Evolutionary conservation across 2,797 vertebrate genomes (phyloP).

Genomic region (Hydrophis major): DNA sequence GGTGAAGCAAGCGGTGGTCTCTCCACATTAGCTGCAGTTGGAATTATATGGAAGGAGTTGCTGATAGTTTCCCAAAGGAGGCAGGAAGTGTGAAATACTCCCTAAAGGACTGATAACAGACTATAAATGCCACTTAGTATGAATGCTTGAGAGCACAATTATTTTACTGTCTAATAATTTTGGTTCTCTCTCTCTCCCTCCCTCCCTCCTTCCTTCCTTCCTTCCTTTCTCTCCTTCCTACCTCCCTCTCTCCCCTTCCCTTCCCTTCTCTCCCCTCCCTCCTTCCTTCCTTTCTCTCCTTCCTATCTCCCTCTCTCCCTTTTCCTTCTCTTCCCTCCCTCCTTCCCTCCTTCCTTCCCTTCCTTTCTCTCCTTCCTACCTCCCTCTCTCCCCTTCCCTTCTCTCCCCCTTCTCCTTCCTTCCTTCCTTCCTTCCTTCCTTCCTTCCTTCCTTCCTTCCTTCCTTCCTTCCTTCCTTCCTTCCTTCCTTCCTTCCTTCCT

Average conservation of each 20-base stretch:
- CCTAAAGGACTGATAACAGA: constrained; percentile 26
- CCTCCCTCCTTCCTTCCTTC: neutral
- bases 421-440: too few relatives aligned
- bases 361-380: too few relatives aligned
- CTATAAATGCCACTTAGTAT: constrained; percentile 15
- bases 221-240: fast-evolving
- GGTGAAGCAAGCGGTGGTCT: neutral
- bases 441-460: neutral
- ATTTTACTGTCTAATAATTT: constrained; percentile 8
- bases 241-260: fast-evolving
- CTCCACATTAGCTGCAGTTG: neutral
- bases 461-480: too few relatives aligned
- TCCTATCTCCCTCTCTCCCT: fast-evolving
- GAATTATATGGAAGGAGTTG: neutral
- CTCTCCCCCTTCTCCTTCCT: too few relatives aligned
- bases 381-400: neutral
- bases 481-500: neutral
- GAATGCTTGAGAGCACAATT: neutral
- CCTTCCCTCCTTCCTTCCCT: fast-evolving
- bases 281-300: neutral
- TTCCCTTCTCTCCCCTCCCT: too few relatives aligned
- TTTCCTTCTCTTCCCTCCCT: too few relatives aligned
- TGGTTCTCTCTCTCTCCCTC: neutral
- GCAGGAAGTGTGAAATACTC: neutral
- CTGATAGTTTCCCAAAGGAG: neutral